Evolutionary conservation across 2,888 invertebrate genomes (phyloP).

Genomic region (Apamea epomidion): DNA sequence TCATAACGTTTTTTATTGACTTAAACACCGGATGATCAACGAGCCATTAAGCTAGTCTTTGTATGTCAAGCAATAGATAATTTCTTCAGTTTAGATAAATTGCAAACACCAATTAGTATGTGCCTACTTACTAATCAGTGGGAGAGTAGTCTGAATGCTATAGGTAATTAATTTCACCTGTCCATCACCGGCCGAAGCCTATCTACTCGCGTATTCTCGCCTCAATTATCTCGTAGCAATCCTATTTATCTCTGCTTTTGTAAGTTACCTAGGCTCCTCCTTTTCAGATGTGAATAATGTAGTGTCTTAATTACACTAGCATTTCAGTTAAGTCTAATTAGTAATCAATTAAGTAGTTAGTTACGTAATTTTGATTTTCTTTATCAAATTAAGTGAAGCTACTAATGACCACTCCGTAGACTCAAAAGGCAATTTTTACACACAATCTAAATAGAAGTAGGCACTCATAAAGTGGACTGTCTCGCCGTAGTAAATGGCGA

Average conservation of each 20-base stretch:
- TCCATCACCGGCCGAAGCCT: slow-evolving; percentile 70
- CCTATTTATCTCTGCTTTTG: slow-evolving; percentile 44
- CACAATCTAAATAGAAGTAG: slow-evolving; percentile 56
- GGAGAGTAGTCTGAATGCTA: slow-evolving; percentile 59
- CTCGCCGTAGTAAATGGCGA: slow-evolving; percentile 71
- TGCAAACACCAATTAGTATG: slow-evolving; percentile 22
- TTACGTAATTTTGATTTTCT: slow-evolving; percentile 17
- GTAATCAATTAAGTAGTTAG: slow-evolving; percentile 14
- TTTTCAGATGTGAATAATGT: slow-evolving; percentile 38
- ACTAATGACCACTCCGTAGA: slow-evolving; percentile 35
- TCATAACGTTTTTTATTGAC: slow-evolving; percentile 29
- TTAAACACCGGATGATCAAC: slow-evolving; percentile 29
- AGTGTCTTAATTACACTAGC: slow-evolving; percentile 33
- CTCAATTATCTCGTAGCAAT: slow-evolving; percentile 76
- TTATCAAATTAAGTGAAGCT: slow-evolving; percentile 9
- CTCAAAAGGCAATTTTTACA: slow-evolving; percentile 44
- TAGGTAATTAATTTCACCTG: slow-evolving; percentile 75
- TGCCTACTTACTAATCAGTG: slow-evolving; percentile 26
- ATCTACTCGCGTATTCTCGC: slow-evolving; percentile 66
- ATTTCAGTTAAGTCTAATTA: slow-evolving; percentile 31
- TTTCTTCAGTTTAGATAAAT: slow-evolving; percentile 18
- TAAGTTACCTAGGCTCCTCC: slow-evolving; percentile 21
- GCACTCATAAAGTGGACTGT: slow-evolving; percentile 64
- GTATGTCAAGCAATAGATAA: slow-evolving; percentile 12
- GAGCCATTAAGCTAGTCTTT: slow-evolving; percentile 10